These are phyloP conservation scores for Taenaris catops DNA, from an alignment of 2,888 invertebrate species.

Conservation along the genomic window DNA sequence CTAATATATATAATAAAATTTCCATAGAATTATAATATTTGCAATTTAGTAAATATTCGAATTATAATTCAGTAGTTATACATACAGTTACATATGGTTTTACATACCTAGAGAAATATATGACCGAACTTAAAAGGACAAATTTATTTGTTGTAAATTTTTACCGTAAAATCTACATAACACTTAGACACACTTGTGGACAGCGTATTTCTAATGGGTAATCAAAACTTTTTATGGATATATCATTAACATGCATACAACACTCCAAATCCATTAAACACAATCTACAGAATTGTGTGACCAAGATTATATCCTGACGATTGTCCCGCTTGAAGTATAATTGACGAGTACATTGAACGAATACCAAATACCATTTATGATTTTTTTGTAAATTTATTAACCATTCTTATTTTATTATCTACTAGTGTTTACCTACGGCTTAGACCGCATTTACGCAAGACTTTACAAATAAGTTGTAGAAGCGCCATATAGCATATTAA, in stretches of 20 bases:
- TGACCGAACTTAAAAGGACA: too few species aligned
- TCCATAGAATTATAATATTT: too few species aligned
- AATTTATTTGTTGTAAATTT: background rate
- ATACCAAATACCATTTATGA: constrained; percentile 4
- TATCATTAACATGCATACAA: constrained; percentile 55
- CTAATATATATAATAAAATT: too few species aligned
- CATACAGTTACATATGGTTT: too few species aligned
- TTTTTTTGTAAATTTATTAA: constrained; percentile 2
- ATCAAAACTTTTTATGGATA: constrained; percentile 25
- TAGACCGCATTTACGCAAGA: too few species aligned
- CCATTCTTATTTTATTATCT: background rate
- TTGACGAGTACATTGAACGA: background rate
- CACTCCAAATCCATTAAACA: constrained; percentile 67
- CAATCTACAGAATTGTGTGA: constrained; percentile 51
- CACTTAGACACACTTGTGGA: constrained; percentile 3
- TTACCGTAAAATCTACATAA: constrained; percentile 8
- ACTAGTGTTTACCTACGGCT: too few species aligned
- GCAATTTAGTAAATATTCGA: too few species aligned
- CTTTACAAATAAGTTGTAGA: too few species aligned
- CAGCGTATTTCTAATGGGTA: constrained; percentile 8
- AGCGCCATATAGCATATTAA: too few species aligned
- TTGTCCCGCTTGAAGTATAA: constrained; percentile 35
- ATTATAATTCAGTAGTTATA: too few species aligned
- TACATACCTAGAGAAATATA: too few species aligned
- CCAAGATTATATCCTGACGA: constrained; percentile 44